Evolutionary conservation across 2,113 vertebrate genomes (phyloP), one percentile per base, ranked within the genome.

Genomic region (Pavo muticus): DNA sequence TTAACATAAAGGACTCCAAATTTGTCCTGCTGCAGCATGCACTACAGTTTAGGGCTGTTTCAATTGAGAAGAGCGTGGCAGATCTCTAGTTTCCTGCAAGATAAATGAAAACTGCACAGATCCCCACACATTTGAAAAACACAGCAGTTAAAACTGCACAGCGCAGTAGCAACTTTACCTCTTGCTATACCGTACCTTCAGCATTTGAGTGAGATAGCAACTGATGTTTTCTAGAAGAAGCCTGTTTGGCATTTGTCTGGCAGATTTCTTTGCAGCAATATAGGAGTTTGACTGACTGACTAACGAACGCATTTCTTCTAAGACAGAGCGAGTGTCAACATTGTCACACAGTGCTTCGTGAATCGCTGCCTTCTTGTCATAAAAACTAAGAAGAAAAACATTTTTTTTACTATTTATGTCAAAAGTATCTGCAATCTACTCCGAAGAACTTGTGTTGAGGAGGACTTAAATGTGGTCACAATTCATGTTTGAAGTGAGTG

Each of bases 271-370:
- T 80, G 96, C 81, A 9, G 98, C 99, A 72, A 99, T 98, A 94
- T 99, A 99, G 69, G 97, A 98, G 98, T 99, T 99, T 96, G 98
- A 98, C 85, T 98, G 99, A 88, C 98, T 86, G 68, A 99, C 98
- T 72, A 99, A 97, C 0, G 98, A 95, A 15, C 99, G 98, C 98
- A 99, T 98, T 94, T 99, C 99, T 92, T 99, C 99, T 97, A 99
- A 86, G 79, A 95, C 98, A 0, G 98, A 95, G 78, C 99, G 99
- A 1, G 99, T 99, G 97, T 99, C 99, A 21, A 99, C 73, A 65
- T 99, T 99, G 92, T 99, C 99, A 54, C 99, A 99, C 82, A 99
- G 97, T 1, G 99, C 99, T 87, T 96, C 96, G 5, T 99, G 99
- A 20, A 99, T 88, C 2, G 97, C 96, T 1, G 93, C 82, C 96